Evolutionary conservation across 53 echinoderm and acorn worm genomes (phyloP).

Genomic region (Antedon mediterranea): DNA sequence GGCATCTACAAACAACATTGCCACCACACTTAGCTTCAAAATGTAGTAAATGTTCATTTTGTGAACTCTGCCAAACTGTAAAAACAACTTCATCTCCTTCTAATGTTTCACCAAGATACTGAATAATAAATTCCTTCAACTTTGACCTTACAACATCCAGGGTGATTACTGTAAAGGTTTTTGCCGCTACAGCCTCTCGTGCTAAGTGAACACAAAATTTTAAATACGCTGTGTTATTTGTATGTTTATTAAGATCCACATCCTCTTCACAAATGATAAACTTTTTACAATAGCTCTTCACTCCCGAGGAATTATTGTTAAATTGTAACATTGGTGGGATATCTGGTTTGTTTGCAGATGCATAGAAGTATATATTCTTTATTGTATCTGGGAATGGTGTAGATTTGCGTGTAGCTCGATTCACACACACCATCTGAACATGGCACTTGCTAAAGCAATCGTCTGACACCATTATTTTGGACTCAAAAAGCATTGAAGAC

Average conservation of each 20-base stretch:
- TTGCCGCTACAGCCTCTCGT: not conserved
- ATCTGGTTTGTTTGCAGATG: not conserved
- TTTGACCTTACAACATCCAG: not conserved
- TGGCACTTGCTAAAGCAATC: not conserved
- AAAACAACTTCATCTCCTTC: not conserved
- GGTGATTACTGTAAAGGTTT: not conserved
- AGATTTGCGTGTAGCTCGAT: not conserved
- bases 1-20: not conserved
- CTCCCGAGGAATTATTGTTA: not conserved
- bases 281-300: not conserved
- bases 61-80: not conserved
- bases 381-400: not conserved
- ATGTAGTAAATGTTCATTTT: not conserved
- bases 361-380: not conserved
- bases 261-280: not conserved
- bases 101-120: not conserved
- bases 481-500: not conserved
- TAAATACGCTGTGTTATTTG: not conserved
- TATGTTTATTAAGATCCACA: not conserved
- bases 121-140: not conserved
- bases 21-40: not conserved
- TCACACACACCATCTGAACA: not conserved
- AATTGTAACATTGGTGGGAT: not conserved
- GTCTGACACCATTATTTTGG: not conserved
- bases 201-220: not conserved